These are phyloP conservation scores for Branchellion lobata DNA, from an alignment of 2,888 invertebrate species.

Conservation along the genomic window DNA sequence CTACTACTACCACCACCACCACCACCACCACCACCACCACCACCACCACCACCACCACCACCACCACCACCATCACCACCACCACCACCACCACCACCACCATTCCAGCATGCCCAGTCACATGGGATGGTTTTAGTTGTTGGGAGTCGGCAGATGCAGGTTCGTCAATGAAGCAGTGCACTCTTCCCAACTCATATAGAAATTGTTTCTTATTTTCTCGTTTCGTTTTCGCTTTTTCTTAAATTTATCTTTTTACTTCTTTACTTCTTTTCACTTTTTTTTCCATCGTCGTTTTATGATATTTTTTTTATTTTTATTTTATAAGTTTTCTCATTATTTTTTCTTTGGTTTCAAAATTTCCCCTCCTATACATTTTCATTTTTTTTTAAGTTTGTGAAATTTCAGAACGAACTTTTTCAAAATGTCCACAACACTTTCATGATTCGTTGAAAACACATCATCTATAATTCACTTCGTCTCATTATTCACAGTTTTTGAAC, in stretches of 20 bases:
- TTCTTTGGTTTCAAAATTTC: too few relatives aligned
- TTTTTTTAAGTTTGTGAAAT: too few relatives aligned
- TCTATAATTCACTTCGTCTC: too few relatives aligned
- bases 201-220: background rate
- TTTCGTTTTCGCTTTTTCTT: background rate
- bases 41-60: background rate
- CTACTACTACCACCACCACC: background rate
- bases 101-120: slow-evolving; percentile 47
- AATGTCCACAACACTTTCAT: too few relatives aligned
- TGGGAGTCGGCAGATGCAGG: slow-evolving; percentile 49
- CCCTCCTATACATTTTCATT: too few relatives aligned
- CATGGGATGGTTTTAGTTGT: slow-evolving; percentile 53
- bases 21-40: background rate
- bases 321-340: too few relatives aligned
- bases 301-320: too few relatives aligned
- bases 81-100: background rate
- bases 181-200: background rate
- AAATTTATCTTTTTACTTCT: background rate
- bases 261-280: background rate
- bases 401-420: too few relatives aligned
- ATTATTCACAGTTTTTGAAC: too few relatives aligned
- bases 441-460: too few relatives aligned
- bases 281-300: background rate
- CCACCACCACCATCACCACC: slow-evolving; percentile 4
- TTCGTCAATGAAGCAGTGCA: slow-evolving; percentile 46